A percentile compares a stretch with the other conserved stretches of the same genome.
Evolutionary conservation across 2,797 vertebrate species (phyloP).

Genomic region (Tinamus major): DNA sequence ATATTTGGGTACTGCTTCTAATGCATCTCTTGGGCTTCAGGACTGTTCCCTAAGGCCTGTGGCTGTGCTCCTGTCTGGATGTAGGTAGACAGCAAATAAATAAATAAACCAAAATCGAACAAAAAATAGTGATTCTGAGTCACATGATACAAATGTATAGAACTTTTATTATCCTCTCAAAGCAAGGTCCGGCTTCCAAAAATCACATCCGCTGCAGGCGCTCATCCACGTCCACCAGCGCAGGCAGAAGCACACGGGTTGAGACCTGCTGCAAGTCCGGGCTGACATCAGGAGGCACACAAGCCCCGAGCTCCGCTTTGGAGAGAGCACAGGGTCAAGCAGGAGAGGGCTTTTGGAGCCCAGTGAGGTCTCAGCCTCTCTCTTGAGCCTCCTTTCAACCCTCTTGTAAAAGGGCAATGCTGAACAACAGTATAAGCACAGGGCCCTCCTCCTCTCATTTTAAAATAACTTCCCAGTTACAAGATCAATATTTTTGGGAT

Average conservation of each 20-base stretch:
- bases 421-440: background rate
- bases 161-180: background rate
- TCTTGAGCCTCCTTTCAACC: background rate
- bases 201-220: fast-evolving
- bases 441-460: background rate
- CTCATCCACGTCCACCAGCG: fast-evolving
- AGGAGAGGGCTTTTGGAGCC: too few relatives aligned
- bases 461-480: background rate
- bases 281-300: background rate
- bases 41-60: background rate
- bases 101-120: too few relatives aligned
- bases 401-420: background rate
- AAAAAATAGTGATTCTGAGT: background rate
- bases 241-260: background rate
- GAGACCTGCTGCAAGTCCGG: background rate
- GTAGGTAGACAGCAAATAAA: fast-evolving
- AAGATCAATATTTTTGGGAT: background rate
- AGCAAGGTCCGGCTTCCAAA: background rate
- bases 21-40: background rate
- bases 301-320: background rate
- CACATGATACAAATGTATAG: background rate
- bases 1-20: fast-evolving
- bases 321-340: background rate
- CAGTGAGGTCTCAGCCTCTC: background rate
- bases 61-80: background rate